Evolutionary conservation across 2,113 vertebrate species (phyloP).

Genomic region (Phalacrocorax brasilianus): DNA sequence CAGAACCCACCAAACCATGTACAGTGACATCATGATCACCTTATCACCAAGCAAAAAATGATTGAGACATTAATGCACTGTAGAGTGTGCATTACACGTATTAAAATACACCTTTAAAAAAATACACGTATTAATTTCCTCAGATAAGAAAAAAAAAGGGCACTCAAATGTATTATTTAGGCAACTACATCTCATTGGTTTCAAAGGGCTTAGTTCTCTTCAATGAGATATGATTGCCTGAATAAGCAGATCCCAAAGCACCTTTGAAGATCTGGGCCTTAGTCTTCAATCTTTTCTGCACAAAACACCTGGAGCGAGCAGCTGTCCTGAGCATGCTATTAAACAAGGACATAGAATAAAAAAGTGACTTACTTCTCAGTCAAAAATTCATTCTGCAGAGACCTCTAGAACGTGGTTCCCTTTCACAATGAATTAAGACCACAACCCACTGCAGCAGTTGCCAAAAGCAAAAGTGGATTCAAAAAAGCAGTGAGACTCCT

Average conservation of each 20-base stretch:
- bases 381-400: not conserved
- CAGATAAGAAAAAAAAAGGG: not conserved
- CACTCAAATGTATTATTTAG: not conserved
- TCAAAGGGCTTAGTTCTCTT: not conserved
- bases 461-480: not conserved
- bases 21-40: not conserved
- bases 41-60: not conserved
- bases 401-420: not conserved
- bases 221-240: not conserved
- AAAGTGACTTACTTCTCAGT: not conserved
- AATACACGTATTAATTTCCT: not conserved
- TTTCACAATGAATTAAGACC: not conserved
- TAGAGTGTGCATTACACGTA: not conserved
- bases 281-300: not conserved
- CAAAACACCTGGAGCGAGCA: not conserved
- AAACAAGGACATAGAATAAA: not conserved
- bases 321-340: not conserved
- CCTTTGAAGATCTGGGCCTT: not conserved
- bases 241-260: not conserved
- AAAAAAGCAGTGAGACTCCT: not conserved
- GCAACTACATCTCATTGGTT: not conserved
- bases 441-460: not conserved
- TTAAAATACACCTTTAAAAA: too few species aligned
- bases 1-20: not conserved
- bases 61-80: not conserved